phyloP scores from a whole-genome alignment of 1,140 invertebrate species.

The Sesamia nonagrioides region DNA sequence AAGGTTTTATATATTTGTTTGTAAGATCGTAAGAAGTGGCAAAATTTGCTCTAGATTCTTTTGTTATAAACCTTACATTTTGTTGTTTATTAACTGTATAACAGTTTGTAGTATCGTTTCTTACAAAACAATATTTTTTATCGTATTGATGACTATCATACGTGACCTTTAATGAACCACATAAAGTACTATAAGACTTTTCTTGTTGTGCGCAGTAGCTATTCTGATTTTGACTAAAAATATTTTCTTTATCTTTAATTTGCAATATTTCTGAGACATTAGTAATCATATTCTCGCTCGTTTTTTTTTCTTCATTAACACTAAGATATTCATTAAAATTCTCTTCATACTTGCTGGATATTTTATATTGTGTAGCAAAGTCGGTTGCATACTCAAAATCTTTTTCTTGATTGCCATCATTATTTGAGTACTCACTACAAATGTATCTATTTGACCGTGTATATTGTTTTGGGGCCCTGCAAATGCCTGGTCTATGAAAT shows the following conservation, averaged over 20 bases:
- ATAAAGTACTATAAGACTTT: not conserved
- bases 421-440: not conserved
- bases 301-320: not conserved
- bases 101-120: not conserved
- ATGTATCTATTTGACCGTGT: not conserved
- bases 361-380: not conserved
- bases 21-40: not conserved
- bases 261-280: not conserved
- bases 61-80: conserved; percentile 55
- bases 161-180: conserved; percentile 46
- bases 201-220: conserved; percentile 20
- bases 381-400: not conserved
- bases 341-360: not conserved
- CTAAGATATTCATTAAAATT: not conserved
- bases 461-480: not conserved
- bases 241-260: not conserved
- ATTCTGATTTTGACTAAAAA: not conserved
- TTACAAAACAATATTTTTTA: conserved; percentile 9
- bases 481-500: not conserved
- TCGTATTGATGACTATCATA: conserved; percentile 61
- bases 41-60: conserved; percentile 59
- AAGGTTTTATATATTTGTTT: conserved; percentile 11
- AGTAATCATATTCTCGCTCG: not conserved
- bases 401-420: no score
- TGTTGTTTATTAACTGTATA: conserved; percentile 9